Percentiles rank a stretch among this genome's conserved stretches.
Conservation (phyloP, 2,888 invertebrate genomes). For the Drosophila dives region DNA sequence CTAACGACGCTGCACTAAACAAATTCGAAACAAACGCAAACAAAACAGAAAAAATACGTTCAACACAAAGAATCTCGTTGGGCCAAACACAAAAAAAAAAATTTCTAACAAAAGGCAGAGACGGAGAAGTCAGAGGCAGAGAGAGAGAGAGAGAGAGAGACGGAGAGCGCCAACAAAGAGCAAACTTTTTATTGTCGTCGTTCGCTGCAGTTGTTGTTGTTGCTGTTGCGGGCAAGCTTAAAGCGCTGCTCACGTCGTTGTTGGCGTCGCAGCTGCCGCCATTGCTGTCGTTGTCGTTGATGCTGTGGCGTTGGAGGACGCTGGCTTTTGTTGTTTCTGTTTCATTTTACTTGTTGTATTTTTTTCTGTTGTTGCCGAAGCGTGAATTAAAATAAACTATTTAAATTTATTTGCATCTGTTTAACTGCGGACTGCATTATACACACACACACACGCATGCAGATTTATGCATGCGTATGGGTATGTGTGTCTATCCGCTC, state of each 20-base stretch:
- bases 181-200: slow-evolving; percentile 43
- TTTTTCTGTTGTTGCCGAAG: slow-evolving; percentile 72
- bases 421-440: slow-evolving; percentile 79
- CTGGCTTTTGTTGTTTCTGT: slow-evolving; percentile 62
- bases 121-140: slow-evolving; percentile 42
- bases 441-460: slow-evolving; percentile 42
- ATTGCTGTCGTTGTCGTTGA: slow-evolving; percentile 41
- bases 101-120: slow-evolving; percentile 56
- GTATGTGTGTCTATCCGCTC: slow-evolving; percentile 34
- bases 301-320: slow-evolving; percentile 51
- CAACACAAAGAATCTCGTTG: slow-evolving; percentile 61
- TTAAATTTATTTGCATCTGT: slow-evolving; percentile 81
- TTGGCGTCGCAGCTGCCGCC: slow-evolving; percentile 53
- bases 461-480: slow-evolving; percentile 22
- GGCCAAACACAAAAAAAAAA: slow-evolving; percentile 43
- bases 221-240: slow-evolving; percentile 54
- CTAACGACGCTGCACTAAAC: slow-evolving; percentile 80
- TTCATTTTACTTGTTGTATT: slow-evolving; percentile 29
- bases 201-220: slow-evolving; percentile 24
- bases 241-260: slow-evolving; percentile 58
- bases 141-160: slow-evolving; percentile 26
- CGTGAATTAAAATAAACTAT: slow-evolving; percentile 82
- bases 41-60: slow-evolving; percentile 42
- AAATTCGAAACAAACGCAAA: slow-evolving; percentile 66
- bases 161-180: slow-evolving; percentile 61